Percentiles rank a stretch among this genome's conserved stretches.
phyloP scores from a whole-genome alignment of 2,113 vertebrate genomes.

The Ceyx margarethae region DNA sequence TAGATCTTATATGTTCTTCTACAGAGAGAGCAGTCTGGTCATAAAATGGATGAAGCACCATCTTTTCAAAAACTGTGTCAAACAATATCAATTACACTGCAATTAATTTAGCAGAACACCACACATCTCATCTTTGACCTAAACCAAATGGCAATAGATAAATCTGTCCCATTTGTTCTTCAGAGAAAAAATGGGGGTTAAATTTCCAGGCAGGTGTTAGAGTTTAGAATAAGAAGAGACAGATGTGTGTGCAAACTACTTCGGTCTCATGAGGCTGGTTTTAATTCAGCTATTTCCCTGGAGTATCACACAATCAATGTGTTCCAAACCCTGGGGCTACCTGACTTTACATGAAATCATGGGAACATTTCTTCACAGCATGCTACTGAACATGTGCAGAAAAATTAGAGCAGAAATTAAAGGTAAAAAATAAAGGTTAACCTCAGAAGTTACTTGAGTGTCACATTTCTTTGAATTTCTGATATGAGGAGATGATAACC shows the following conservation, averaged over 20 bases:
- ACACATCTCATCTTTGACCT: conserved; percentile 43
- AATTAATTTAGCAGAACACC: conserved; percentile 48
- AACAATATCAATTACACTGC: conserved; percentile 28
- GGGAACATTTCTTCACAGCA: conserved; percentile 61
- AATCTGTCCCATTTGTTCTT: conserved; percentile 55
- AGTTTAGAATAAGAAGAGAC: conserved; percentile 74
- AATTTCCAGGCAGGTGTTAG: conserved; percentile 68
- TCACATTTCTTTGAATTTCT: background rate
- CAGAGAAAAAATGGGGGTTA: conserved; percentile 54
- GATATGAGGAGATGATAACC: background rate
- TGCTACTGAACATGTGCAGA: conserved; percentile 54
- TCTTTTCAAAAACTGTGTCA: conserved; percentile 55
- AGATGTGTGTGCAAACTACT: conserved; percentile 69
- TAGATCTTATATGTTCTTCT: background rate
- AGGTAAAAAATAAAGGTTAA: conserved; percentile 55
- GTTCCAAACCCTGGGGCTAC: conserved; percentile 78
- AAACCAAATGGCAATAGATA: conserved; percentile 26
- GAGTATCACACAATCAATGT: conserved; percentile 70
- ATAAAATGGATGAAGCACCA: conserved; percentile 20
- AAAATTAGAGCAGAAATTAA: conserved; percentile 76
- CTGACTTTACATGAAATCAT: conserved; percentile 56
- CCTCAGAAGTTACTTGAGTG: background rate
- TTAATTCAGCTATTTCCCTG: conserved; percentile 77
- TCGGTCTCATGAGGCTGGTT: conserved; percentile 67
- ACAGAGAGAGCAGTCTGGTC: background rate